phyloP scores from a whole-genome alignment of 2,888 invertebrate species.

The Thymelicus lineola region DNA sequence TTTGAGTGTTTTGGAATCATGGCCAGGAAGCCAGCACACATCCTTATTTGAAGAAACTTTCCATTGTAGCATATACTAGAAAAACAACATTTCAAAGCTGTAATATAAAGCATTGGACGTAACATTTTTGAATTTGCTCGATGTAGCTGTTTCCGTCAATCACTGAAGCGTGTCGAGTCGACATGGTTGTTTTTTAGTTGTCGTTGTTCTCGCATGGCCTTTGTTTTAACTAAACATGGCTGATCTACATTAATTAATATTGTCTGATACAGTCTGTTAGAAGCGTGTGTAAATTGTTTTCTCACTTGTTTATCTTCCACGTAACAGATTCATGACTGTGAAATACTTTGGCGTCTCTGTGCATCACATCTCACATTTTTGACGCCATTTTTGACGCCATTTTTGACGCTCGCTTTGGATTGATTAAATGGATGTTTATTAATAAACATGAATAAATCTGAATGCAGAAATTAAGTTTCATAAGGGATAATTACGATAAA shows the following conservation, averaged over 20 bases:
- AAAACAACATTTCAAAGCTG: background rate
- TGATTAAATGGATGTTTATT: no score
- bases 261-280: conserved; percentile 18
- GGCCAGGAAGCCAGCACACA: background rate
- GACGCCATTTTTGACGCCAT: background rate
- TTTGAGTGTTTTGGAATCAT: conserved; percentile 9
- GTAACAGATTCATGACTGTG: conserved; percentile 6
- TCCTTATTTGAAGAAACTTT: background rate
- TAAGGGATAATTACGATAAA: no score
- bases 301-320: conserved; percentile 7
- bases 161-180: conserved; percentile 29
- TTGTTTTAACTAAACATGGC: conserved; percentile 24
- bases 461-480: no score
- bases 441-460: no score
- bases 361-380: background rate
- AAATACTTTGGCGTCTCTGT: background rate
- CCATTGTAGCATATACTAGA: background rate
- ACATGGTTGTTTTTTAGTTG: conserved; percentile 32
- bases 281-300: conserved; percentile 27
- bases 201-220: conserved; percentile 31
- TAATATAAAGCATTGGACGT: conserved; percentile 17
- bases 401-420: no score
- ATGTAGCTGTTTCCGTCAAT: conserved; percentile 29
- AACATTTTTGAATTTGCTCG: conserved; percentile 9
- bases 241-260: conserved; percentile 33